These are phyloP conservation scores for Tauraco erythrolophus DNA, from an alignment of 2,113 vertebrate genomes.

Conservation along the genomic window DNA sequence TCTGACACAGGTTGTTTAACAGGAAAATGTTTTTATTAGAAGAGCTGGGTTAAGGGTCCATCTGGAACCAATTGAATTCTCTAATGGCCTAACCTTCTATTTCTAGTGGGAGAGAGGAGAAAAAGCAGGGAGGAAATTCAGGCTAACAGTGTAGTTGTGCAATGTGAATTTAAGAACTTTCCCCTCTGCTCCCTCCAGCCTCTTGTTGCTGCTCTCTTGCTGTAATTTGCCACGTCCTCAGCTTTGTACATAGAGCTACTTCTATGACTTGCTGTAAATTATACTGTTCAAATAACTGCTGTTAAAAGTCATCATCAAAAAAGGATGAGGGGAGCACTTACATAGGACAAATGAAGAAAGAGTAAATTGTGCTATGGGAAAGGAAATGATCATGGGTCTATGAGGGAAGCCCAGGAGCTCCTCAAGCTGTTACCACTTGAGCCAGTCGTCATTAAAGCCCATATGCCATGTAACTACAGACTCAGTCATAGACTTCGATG, in stretches of 20 bases:
- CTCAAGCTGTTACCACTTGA: neutral
- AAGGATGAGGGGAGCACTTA: neutral
- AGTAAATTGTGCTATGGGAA: neutral
- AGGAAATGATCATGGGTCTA: neutral
- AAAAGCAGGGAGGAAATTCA: constrained; percentile 36
- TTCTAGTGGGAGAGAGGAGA: constrained; percentile 39
- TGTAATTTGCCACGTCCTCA: constrained; percentile 6
- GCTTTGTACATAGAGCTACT: neutral
- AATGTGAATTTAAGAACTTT: constrained; percentile 17
- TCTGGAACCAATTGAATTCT: constrained; percentile 64
- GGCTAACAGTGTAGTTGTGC: neutral
- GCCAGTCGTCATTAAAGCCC: neutral
- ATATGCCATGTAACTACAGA: neutral
- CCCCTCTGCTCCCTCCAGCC: neutral
- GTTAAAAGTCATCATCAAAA: constrained; percentile 13
- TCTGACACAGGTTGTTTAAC: constrained; percentile 58
- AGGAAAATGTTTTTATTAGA: constrained; percentile 67
- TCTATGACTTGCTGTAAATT: constrained; percentile 5
- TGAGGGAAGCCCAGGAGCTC: neutral
- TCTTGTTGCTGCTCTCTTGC: neutral
- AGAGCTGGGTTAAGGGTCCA: constrained; percentile 50
- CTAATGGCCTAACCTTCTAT: constrained; percentile 50
- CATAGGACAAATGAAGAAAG: neutral
- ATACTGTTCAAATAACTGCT: constrained; percentile 18
- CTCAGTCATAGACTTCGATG: neutral